Conservation (phyloP, 1,140 invertebrate species). For the Drosophila nigromelanica region DNA sequence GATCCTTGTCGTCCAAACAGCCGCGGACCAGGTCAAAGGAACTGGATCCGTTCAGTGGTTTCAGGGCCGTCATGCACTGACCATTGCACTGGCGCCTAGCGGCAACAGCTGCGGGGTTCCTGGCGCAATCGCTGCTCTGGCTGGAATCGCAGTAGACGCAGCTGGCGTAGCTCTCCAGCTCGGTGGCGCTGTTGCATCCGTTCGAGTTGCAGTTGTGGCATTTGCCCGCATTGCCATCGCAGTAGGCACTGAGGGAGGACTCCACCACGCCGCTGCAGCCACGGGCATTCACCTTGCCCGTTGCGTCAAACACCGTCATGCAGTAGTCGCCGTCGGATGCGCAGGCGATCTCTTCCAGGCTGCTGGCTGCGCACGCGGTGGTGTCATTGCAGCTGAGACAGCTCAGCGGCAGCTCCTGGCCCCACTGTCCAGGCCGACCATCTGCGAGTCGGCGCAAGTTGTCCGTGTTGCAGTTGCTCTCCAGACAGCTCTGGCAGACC, state of each 20-base stretch:
- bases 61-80: conserved; percentile 70
- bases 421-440: conserved; percentile 68
- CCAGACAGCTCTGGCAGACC: conserved; percentile 55
- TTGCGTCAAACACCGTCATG: conserved; percentile 64
- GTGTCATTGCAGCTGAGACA: conserved; percentile 56
- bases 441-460: conserved; percentile 65
- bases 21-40: conserved; percentile 52
- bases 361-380: conserved; percentile 20
- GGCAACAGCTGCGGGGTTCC: conserved; percentile 35
- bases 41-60: not conserved
- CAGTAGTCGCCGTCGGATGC: conserved; percentile 61
- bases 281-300: conserved; percentile 46
- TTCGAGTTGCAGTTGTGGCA: conserved; percentile 80
- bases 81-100: conserved; percentile 62
- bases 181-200: conserved; percentile 59
- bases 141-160: conserved; percentile 71
- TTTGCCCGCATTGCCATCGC: conserved; percentile 53
- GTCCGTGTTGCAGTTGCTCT: conserved; percentile 54
- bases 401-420: conserved; percentile 60
- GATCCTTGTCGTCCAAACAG: conserved; percentile 76
- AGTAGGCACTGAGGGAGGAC: conserved; percentile 47
- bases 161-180: conserved; percentile 41
- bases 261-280: conserved; percentile 72
- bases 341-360: conserved; percentile 22
- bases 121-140: conserved; percentile 48